Percentiles rank a stretch among this genome's conserved stretches.
phyloP scores from a whole-genome alignment of 1,140 invertebrate species.

The Steinernema feltiae region DNA sequence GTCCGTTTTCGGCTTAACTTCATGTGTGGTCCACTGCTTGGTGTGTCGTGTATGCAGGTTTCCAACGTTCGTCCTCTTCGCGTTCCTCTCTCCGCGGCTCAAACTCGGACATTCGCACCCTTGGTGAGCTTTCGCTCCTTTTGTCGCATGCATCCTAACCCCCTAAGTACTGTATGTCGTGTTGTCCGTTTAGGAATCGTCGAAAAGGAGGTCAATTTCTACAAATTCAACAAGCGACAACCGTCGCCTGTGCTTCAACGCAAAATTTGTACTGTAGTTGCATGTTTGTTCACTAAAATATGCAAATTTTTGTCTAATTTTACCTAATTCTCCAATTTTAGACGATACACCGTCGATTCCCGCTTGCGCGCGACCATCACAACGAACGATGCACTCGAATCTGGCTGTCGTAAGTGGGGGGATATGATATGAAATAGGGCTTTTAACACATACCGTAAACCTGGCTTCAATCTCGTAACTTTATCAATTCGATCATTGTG shows the following conservation, averaged over 20 bases:
- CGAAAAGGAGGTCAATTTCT: conserved; percentile 6
- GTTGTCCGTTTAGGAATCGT: background rate
- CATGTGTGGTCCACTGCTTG: background rate
- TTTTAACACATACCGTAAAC: background rate
- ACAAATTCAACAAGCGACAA: background rate
- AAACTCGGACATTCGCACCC: background rate
- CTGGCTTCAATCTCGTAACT: background rate
- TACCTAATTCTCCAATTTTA: background rate
- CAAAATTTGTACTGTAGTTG: conserved; percentile 4
- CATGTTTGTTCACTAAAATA: background rate
- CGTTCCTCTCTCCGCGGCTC: background rate
- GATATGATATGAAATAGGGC: background rate
- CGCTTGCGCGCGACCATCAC: background rate
- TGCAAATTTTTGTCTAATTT: background rate
- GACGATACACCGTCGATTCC: background rate
- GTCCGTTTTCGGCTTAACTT: background rate
- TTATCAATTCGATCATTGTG: background rate
- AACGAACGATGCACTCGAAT: background rate
- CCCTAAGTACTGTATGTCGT: background rate
- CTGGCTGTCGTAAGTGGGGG: background rate
- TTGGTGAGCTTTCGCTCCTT: background rate
- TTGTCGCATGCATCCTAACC: background rate
- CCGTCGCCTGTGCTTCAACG: background rate
- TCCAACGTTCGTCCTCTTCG: background rate
- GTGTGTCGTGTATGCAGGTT: background rate